Percentiles rank a stretch among this genome's conserved stretches.
phyloP scores from a whole-genome alignment of 2,113 vertebrate genomes.

The Sclerurus mexicanus region DNA sequence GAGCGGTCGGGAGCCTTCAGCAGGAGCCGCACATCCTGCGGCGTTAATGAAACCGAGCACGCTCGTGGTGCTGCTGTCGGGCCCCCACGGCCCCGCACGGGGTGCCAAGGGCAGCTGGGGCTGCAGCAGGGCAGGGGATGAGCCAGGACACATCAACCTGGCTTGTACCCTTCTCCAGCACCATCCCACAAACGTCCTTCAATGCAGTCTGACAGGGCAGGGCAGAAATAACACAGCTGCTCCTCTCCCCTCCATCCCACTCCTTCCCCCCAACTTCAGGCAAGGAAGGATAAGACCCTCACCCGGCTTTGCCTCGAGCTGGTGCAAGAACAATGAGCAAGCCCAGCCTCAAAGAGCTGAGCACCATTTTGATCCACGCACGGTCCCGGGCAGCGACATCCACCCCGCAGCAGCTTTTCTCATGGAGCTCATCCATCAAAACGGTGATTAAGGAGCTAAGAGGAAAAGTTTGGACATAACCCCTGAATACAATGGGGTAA shows the following conservation, averaged over 20 bases:
- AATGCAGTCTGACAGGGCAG: background rate
- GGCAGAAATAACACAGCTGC: rapidly evolving
- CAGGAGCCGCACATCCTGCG: background rate
- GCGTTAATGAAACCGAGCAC: background rate
- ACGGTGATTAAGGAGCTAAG: conserved; percentile 71
- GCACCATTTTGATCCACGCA: background rate
- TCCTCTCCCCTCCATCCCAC: background rate
- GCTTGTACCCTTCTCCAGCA: background rate
- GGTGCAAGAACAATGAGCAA: background rate
- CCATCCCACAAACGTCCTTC: background rate
- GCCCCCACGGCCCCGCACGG: rapidly evolving
- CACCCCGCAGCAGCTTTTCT: background rate
- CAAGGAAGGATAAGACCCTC: background rate
- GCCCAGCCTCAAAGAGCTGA: background rate
- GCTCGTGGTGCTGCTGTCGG: background rate
- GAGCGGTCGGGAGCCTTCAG: background rate
- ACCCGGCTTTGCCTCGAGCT: background rate
- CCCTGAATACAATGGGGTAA: conserved; percentile 75
- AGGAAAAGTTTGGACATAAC: conserved; percentile 78
- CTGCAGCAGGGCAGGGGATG: background rate
- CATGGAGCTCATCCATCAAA: conserved; percentile 61
- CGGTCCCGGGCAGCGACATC: background rate
- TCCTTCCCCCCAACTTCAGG: background rate
- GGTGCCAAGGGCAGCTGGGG: background rate
- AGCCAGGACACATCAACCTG: rapidly evolving